Base-by-base conservation (phyloP, 1,140 invertebrate species). In the Trichoplusia ni region DNA sequence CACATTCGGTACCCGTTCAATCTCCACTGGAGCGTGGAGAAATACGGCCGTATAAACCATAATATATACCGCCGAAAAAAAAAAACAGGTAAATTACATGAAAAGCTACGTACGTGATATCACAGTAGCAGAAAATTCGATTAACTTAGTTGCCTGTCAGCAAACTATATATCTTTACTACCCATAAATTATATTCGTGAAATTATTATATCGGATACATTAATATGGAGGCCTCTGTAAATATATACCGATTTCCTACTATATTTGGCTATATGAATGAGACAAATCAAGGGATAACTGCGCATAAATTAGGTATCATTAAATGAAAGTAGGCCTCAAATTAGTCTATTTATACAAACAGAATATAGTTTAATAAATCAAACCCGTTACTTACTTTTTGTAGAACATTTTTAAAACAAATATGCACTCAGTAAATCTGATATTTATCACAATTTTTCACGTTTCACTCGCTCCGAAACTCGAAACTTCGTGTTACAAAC, bases 11-110 rank as follows among this genome's bases (percentile, higher is more conserved):
- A 64, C 74, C 69, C 73, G 75, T 75, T 76, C 75, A 71, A 76
- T 75, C 69, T 75, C 64, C 71, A 72, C 61, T 71, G 67, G 37
- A 75, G 70, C 73, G 71, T 60, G 63, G 68, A 76, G 73, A 81
- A 77, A 82, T 78, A 83, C 77, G 77, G 18, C 71, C 73, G 66
- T 73, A 73, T 69, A 71, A 70, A 62, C 65, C 67, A 75, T 72
- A 81, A 82, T 75, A 72, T 73, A 78, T 79, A 76, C 69, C 65
- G 64, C 59, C 53, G 40, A 72, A 77, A 77, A 75, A 54, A 31
- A 75, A 85, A 84, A 84, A 81, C 77, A 82, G 77, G 79, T 80
- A 75, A 82, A 82, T 79, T 78, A 81, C 78, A 66, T 49, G 64
- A 67, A 70, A 75, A 65, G 72, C 67, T 72, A 76, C 66, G 69